Evolutionary conservation across 2,888 invertebrate species (phyloP), one percentile per base, ranked within the genome.

Genomic region (Raillietiella orientalis): DNA sequence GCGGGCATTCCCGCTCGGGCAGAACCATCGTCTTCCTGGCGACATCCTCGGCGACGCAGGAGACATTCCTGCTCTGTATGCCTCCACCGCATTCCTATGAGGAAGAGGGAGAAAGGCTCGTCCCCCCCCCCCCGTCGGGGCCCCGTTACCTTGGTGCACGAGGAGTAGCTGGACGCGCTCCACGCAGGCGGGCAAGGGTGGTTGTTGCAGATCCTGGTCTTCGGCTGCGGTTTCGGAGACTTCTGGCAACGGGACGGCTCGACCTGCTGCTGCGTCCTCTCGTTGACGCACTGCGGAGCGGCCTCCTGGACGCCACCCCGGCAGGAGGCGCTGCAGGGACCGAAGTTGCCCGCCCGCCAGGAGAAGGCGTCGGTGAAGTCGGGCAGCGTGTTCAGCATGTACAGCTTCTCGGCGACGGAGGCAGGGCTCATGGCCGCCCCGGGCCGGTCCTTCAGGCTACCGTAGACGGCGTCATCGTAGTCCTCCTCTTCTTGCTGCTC

Each of bases 261-360:
- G 0, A 79, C 75, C 3, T 74, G 67, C 38, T 71, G 66, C 6
- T 69, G 66, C 30, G 70, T 75, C 40, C 71, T 71, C 36, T 75
- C 75, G 31, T 77, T 53, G 1, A 79, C 64, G 41, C 82, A 82
- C 41, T 70, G 69, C 27, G 79, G 71, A 34, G 79, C 70, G 19
- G 75, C 54, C 44, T 79, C 77, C 55, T 79, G 58, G 4, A 54
- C 49, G 26, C 56, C 71, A 34, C 84, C 84, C 2, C 87, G 56
- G 41, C 90, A 93, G 5, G 77, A 74, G 1, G 77, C 77, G 39
- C 77, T 84, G 52, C 93, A 93, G 31, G 74, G 70, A 0, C 75
- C 75, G 39, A 72, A 82, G 1, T 79, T 79, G 37, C 66, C 65
- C 39, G 71, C 70, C 36, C 66, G 66, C 79, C 79, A 79, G 1